Conservation (phyloP, 2,888 invertebrate species). For the Acleris literana region DNA sequence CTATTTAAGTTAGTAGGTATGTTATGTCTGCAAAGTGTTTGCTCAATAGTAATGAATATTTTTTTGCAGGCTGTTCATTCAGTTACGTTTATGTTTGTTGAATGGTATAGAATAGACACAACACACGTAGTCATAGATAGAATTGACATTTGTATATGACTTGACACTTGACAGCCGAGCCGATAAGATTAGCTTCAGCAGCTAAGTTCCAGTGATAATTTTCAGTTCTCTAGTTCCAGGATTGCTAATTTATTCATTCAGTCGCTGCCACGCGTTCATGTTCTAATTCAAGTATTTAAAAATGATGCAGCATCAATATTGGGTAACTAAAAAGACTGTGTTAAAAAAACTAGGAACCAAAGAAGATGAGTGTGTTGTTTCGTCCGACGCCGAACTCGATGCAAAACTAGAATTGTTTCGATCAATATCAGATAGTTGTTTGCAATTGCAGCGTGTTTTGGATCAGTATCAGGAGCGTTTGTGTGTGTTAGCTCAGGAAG, state of each 20-base stretch:
- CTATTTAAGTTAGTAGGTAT: too few relatives aligned
- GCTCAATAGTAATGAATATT: too few relatives aligned
- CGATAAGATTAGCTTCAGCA: conserved; percentile 15
- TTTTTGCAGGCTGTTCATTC: too few relatives aligned
- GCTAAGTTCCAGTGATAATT: conserved; percentile 15
- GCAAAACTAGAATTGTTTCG: conserved; percentile 97
- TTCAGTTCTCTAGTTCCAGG: conserved; percentile 5
- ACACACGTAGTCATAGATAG: too few relatives aligned
- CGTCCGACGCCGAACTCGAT: conserved; percentile 98
- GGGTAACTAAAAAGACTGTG: conserved; percentile 98
- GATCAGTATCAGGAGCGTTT: conserved; percentile 97
- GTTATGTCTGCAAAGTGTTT: too few relatives aligned
- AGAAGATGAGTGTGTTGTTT: conserved; percentile 98
- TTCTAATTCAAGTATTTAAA: conserved; percentile 39
- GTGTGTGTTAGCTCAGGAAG: conserved; percentile 96
- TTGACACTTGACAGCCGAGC: not conserved
- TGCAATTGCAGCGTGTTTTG: conserved; percentile 92
- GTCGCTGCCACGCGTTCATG: conserved; percentile 31
- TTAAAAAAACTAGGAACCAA: conserved; percentile 96
- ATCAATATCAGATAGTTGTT: conserved; percentile 95
- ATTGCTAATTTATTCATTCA: conserved; percentile 31
- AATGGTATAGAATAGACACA: too few relatives aligned
- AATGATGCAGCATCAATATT: conserved; percentile 96
- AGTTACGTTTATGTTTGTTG: too few relatives aligned
- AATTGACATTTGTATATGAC: too few relatives aligned